A percentile compares a stretch with the other conserved stretches of the same genome.
Evolutionary conservation across 2,797 vertebrate genomes (phyloP).

Genomic region (Dendrocincla fuliginosa): DNA sequence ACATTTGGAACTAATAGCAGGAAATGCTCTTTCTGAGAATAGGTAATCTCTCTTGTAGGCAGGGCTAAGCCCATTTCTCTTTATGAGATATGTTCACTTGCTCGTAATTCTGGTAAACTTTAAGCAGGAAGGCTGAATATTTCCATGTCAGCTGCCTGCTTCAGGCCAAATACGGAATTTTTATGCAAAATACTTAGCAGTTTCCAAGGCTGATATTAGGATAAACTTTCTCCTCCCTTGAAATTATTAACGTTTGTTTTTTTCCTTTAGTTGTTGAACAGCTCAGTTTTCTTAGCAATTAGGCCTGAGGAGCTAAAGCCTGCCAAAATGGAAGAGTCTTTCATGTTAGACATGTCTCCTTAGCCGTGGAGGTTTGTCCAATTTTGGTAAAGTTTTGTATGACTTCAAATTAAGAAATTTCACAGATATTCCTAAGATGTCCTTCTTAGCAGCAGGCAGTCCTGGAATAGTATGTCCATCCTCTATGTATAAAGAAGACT

Average conservation of each 20-base stretch:
- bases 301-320: not conserved
- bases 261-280: not conserved
- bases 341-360: not conserved
- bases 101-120: not conserved
- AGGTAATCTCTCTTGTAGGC: not conserved
- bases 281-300: not conserved
- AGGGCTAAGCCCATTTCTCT: not conserved
- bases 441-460: not conserved
- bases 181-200: not conserved
- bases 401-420: not conserved
- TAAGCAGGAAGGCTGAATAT: not conserved
- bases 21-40: constrained; percentile 21
- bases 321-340: not conserved
- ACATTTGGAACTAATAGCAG: constrained; percentile 13
- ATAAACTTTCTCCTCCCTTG: not conserved
- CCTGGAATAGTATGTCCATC: not conserved
- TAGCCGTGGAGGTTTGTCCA: not conserved
- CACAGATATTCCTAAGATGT: not conserved
- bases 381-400: not conserved
- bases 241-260: not conserved
- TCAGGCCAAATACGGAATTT: not conserved
- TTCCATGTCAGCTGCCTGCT: not conserved
- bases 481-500: not conserved
- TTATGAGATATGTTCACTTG: not conserved
- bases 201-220: not conserved